Evolutionary conservation across 2,113 vertebrate genomes (phyloP), one percentile per base, ranked within the genome.

Genomic region (Limnothrissa miodon): DNA sequence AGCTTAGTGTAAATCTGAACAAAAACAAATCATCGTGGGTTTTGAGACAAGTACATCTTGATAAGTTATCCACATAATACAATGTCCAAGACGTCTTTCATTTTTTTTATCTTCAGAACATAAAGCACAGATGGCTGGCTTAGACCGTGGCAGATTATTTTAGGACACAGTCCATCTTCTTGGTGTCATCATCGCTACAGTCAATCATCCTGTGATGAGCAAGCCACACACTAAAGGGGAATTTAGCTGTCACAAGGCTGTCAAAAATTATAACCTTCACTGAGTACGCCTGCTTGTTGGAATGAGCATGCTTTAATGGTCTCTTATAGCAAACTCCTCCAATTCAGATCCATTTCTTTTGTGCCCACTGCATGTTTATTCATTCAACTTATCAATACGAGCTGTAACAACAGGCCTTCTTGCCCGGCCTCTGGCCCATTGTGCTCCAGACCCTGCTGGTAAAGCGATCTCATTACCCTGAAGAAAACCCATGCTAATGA

Each of bases 401-500:
- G 51, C 51, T 74, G 8, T 59, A 42, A 36, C 21, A 56, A 36
- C 45, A 78, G 80, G n/a, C n/a, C 45, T 17, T 29, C 25, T 78
- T 74, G 42, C 9, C 29, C 36, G 66, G 66, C 66, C 66, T 74
- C 13, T 15, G 5, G 2, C 13, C 66, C 15, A 74, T 36, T 74
- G 66, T 74, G 25, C 66, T 13, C 29, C 11, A 36, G 66, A 29
- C 33, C 29, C 17, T 42, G 33, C 45, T 80, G 36, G 85, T 83
- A 70, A 82, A 78, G 80, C n/a, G 80, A 46, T 86, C 81, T 53
- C 78, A 82, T 81, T 45, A 21, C 29, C 53, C 15, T 36, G 29
- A 29, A 39, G 80, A 78, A n/a, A 48, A 53, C 46, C 56, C 45
- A 80, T 59, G 11, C 44, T 39, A 48, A 79, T 80, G 78, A 81